Conservation (phyloP, 2,113 vertebrate species). For the Alaudala cheleensis region DNA sequence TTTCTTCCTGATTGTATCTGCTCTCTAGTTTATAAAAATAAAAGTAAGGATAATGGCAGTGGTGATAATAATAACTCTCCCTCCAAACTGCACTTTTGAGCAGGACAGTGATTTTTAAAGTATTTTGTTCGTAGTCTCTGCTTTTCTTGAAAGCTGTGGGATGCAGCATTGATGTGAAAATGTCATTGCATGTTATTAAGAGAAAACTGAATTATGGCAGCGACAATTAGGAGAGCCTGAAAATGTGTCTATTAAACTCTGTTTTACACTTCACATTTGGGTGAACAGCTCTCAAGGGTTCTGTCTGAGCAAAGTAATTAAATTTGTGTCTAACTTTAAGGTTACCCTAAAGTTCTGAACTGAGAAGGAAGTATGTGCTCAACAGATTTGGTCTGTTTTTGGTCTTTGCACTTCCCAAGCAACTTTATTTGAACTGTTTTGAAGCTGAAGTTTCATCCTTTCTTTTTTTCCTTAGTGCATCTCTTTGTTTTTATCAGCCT, state of each 20-base stretch:
- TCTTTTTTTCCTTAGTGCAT: neutral
- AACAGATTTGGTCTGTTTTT: neutral
- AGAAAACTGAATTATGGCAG: slow-evolving; percentile 33
- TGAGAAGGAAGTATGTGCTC: neutral
- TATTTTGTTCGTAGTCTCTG: neutral
- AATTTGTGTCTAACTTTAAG: slow-evolving; percentile 18
- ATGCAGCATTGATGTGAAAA: neutral
- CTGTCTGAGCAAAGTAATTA: slow-evolving; percentile 42
- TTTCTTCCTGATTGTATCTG: neutral
- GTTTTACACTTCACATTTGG: slow-evolving; percentile 53
- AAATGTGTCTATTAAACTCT: slow-evolving; percentile 40
- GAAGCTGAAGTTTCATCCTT: neutral
- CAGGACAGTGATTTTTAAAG: neutral
- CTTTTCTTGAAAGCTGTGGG: neutral
- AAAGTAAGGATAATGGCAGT: neutral
- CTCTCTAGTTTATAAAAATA: neutral
- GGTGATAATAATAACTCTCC: neutral
- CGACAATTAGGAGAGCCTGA: slow-evolving; percentile 26
- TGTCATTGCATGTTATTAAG: slow-evolving; percentile 36
- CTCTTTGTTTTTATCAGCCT: neutral
- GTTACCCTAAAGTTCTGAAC: neutral
- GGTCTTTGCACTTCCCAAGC: neutral
- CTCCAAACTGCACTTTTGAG: neutral
- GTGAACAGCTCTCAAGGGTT: slow-evolving; percentile 48
- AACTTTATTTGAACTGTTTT: neutral